phyloP scores from a whole-genome alignment of 1,140 invertebrate species.

The Nylanderia fulva region DNA sequence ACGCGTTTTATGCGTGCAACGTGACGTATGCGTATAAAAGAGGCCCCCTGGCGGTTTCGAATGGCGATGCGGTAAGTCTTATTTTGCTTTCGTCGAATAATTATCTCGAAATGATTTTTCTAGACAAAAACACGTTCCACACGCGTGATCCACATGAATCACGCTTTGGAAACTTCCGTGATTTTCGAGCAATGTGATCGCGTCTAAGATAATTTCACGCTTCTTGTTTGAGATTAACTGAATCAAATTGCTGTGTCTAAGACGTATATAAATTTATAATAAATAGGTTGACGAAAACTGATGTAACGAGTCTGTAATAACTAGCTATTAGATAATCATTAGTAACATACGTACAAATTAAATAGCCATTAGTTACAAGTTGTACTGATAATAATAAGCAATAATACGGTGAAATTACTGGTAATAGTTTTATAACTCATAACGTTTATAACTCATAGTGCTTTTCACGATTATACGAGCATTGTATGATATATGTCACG shows the following conservation, averaged over 20 bases:
- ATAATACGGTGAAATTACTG: background rate
- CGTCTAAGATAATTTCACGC: slow-evolving; percentile 14
- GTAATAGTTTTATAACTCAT: background rate
- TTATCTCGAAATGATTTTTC: slow-evolving; percentile 9
- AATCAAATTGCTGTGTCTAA: background rate
- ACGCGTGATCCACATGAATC: slow-evolving; percentile 3
- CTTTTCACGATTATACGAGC: background rate
- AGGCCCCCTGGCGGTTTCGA: background rate
- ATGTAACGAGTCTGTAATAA: background rate
- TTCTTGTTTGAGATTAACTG: background rate
- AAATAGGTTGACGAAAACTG: background rate
- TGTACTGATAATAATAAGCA: slow-evolving; percentile 14
- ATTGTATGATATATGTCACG: background rate
- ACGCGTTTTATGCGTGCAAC: slow-evolving; percentile 9
- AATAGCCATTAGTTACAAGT: background rate
- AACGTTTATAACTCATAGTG: slow-evolving; percentile 13
- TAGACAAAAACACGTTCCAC: slow-evolving; percentile 1
- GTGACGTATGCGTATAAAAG: background rate
- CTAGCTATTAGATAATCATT: background rate
- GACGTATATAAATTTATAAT: background rate
- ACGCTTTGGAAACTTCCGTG: slow-evolving; percentile 27
- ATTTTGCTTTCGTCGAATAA: slow-evolving; percentile 8
- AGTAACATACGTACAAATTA: slow-evolving; percentile 21
- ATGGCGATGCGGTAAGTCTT: slow-evolving; percentile 33
- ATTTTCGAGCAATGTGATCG: background rate